A percentile compares a stretch with the other conserved stretches of the same genome.
phyloP scores from a whole-genome alignment of 2,888 invertebrate genomes.

The Epiblema foenella region DNA sequence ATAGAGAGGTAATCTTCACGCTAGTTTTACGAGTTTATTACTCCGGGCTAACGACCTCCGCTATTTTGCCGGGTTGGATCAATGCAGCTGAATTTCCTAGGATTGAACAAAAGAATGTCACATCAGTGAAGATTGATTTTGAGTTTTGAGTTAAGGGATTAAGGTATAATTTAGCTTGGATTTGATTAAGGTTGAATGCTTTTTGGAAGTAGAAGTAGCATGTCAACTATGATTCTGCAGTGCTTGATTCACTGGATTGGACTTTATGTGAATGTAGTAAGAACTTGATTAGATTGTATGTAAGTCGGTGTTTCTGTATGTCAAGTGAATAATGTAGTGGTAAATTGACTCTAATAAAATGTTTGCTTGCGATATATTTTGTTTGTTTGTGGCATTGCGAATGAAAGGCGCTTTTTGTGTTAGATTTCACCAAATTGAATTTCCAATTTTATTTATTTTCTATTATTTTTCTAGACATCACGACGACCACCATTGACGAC shows the following conservation, averaged over 20 bases:
- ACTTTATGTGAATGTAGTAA: conserved; percentile 3
- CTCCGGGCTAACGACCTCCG: conserved; percentile 66
- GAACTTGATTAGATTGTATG: neutral
- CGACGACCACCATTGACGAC: too few relatives aligned
- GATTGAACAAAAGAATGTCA: neutral
- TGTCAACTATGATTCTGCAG: conserved; percentile 1
- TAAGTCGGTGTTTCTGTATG: neutral
- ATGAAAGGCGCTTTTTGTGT: neutral
- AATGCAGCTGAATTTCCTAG: conserved; percentile 50
- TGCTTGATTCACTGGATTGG: neutral
- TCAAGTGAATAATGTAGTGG: conserved; percentile 25
- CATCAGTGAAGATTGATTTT: neutral
- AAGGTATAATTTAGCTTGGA: neutral
- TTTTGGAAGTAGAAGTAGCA: neutral
- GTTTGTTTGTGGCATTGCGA: conserved; percentile 14
- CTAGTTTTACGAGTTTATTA: conserved; percentile 68
- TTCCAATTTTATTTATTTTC: too few relatives aligned
- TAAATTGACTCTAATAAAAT: conserved; percentile 29
- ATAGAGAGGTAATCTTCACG: conserved; percentile 77
- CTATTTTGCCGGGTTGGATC: conserved; percentile 62
- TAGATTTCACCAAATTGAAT: neutral
- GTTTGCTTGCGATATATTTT: conserved; percentile 18
- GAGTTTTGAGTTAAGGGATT: neutral
- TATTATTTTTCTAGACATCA: too few relatives aligned
- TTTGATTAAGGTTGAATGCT: neutral